phyloP scores from a whole-genome alignment of 2,888 invertebrate species.

The Aporophyla nigra region DNA sequence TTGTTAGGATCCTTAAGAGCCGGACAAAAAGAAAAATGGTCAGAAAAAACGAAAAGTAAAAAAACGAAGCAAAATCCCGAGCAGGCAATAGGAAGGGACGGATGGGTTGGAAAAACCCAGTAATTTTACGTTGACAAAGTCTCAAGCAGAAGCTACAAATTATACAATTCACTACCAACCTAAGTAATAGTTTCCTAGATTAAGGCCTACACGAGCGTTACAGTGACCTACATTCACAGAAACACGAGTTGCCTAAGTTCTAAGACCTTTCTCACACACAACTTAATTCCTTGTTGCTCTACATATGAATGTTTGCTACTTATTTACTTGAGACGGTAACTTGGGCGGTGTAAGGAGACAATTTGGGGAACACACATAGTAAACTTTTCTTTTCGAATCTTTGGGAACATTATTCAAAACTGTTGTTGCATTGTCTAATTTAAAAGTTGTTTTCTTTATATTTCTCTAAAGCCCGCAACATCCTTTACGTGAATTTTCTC shows the following conservation, averaged over 20 bases:
- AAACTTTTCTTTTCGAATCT: background rate
- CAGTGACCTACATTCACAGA: constrained; percentile 14
- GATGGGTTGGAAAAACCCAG: too few species aligned
- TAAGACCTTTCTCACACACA: background rate
- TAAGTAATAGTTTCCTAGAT: background rate
- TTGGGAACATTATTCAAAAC: background rate
- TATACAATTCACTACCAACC: background rate
- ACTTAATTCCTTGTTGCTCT: constrained; percentile 25
- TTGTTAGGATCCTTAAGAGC: too few species aligned
- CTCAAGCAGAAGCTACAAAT: background rate
- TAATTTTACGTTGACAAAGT: too few species aligned
- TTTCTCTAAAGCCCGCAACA: too few species aligned
- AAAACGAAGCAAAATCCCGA: too few species aligned
- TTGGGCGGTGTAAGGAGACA: background rate
- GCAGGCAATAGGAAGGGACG: too few species aligned
- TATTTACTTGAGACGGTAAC: constrained; percentile 4
- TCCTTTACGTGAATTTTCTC: too few species aligned
- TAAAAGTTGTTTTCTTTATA: background rate
- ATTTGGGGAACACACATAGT: background rate
- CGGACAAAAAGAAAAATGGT: too few species aligned
- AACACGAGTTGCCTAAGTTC: constrained; percentile 1
- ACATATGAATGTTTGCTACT: constrained; percentile 9
- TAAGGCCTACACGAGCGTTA: background rate
- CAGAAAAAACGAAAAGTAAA: too few species aligned
- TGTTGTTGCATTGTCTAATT: background rate